Base-by-base conservation (phyloP, 2,888 invertebrate species). In the Druceiella hillmani region DNA sequence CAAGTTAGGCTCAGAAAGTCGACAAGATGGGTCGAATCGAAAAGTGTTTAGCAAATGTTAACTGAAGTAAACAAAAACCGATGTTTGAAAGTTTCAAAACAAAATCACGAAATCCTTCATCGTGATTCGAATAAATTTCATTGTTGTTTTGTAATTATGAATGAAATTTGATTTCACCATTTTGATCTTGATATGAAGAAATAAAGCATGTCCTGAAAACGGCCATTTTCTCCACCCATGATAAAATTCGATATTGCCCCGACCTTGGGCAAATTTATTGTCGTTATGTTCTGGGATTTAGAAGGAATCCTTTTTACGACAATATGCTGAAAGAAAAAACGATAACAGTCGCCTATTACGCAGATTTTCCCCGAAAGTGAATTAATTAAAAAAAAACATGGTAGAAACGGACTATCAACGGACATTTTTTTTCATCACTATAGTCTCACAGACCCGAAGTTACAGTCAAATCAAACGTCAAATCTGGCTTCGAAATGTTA, bases 151-250 rank as follows among this genome's bases (percentile, higher is more conserved):
- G 9, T 20, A 20, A 20, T 9, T 9, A 20, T 20, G 22, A n/a
- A 20, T 20, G 9, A 20, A 20, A 20, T 9, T 6, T 20, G 22
- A 20, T 6, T 20, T 20, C 22, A 20, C 22, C 6, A 20, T 20
- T 20, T 20, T 6, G 9, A 20, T 20, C 22, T 20, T 6, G 22
- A 20, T 7, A 20, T 9, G 9, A 20, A 20, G 9, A 20, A 20
- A 20, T 20, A 20, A n/a, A 20, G 22, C 22, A 20, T 20, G 9
- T 20, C 22, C 22, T 20, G 22, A n/a, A 20, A 20, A 20, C 22
- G 22, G 9, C 22, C 6, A 20, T 9, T 20, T 20, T 9, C 9
- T 9, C 22, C 6, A 7, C 22, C 22, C 9, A 20, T 20, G 9
- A 20, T 7, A 20, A 20, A n/a, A 20, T 20, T 20, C 9, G 6